Conservation (phyloP, 2,797 vertebrate species). For the Acrocephalus scirpaceus region DNA sequence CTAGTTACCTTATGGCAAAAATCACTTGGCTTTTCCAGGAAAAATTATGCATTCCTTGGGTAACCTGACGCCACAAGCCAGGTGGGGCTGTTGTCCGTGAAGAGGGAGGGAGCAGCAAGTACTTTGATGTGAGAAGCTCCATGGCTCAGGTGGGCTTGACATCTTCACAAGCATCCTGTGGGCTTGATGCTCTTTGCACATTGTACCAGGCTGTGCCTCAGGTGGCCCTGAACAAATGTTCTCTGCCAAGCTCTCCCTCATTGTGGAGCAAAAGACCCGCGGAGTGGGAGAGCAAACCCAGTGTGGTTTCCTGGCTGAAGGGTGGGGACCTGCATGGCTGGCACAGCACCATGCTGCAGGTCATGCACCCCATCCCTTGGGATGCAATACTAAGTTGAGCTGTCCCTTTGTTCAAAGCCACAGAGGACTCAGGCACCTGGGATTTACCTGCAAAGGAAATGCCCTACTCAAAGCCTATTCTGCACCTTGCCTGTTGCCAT, state of each 20-base stretch:
- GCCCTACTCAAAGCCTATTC: background rate
- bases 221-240: background rate
- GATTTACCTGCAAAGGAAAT: background rate
- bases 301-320: fast-evolving
- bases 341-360: background rate
- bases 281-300: background rate
- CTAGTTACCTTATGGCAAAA: background rate
- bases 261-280: fast-evolving
- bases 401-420: background rate
- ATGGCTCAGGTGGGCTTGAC: background rate
- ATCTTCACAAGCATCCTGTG: background rate
- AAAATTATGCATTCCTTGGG: background rate
- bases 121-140: background rate
- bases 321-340: background rate
- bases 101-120: background rate
- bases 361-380: fast-evolving
- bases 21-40: background rate
- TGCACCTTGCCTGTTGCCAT: fast-evolving
- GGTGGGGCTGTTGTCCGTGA: too few relatives aligned
- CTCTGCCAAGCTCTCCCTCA: background rate
- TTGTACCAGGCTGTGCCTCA: background rate
- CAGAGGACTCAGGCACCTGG: background rate
- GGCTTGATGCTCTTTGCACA: background rate
- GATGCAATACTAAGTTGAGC: background rate
- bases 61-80: background rate